phyloP scores from a whole-genome alignment of 1,140 invertebrate genomes.

The Hermetia illucens region DNA sequence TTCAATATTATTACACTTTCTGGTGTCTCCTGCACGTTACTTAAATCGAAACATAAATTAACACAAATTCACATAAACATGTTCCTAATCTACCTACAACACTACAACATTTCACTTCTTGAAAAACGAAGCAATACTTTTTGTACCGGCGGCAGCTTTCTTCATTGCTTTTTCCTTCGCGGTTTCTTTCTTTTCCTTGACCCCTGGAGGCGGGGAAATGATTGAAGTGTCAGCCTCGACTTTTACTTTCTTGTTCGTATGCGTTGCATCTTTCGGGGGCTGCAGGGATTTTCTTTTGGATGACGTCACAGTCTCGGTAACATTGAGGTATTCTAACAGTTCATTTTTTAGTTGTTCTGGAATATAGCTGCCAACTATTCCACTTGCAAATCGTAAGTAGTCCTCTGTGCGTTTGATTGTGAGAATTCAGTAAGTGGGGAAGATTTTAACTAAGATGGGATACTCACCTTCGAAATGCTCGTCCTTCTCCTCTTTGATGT shows the following conservation, averaged over 20 bases:
- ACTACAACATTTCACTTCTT: conserved; percentile 29
- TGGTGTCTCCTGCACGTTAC: too few relatives aligned
- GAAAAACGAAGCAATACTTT: conserved; percentile 61
- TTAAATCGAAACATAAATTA: too few relatives aligned
- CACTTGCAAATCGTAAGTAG: conserved; percentile 21
- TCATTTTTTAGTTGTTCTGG: conserved; percentile 17
- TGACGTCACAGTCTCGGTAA: conserved; percentile 15
- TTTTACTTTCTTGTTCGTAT: conserved; percentile 16
- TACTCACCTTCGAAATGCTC: conserved; percentile 31
- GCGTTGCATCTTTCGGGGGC: conserved; percentile 6
- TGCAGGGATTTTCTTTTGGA: conserved; percentile 22
- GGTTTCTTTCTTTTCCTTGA: conserved; percentile 32
- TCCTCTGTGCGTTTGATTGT: too few relatives aligned
- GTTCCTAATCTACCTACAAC: too few relatives aligned
- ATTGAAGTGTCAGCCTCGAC: conserved; percentile 7
- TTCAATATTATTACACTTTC: too few relatives aligned
- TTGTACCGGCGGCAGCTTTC: conserved; percentile 56
- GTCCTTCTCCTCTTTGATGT: conserved; percentile 43
- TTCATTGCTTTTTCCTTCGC: conserved; percentile 57
- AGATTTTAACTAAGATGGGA: conserved; percentile 13
- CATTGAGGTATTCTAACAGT: conserved; percentile 14
- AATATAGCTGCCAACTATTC: conserved; percentile 21
- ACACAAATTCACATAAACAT: too few relatives aligned
- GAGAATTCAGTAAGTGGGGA: too few relatives aligned
- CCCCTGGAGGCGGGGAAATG: conserved; percentile 13